These are phyloP conservation scores for Lampropteryx suffumata DNA, from an alignment of 2,888 invertebrate genomes.

Conservation along the genomic window DNA sequence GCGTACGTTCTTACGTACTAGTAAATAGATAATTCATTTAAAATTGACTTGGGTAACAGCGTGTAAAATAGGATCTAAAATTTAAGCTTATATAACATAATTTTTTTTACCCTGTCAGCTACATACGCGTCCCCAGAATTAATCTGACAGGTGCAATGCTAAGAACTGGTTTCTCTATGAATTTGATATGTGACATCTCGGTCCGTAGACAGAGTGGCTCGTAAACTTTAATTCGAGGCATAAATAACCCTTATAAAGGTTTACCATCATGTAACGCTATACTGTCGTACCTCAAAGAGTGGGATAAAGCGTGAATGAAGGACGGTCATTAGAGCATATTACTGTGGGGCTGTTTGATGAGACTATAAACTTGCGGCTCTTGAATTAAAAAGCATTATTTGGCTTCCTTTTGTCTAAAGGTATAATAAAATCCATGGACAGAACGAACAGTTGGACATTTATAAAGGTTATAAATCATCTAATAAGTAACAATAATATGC, in stretches of 20 bases:
- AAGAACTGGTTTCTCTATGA: constrained; percentile 59
- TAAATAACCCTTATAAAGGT: constrained; percentile 68
- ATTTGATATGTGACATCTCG: constrained; percentile 69
- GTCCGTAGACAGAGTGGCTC: constrained; percentile 66
- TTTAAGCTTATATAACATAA: constrained; percentile 43
- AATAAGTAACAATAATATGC: no score
- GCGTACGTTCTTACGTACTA: no score
- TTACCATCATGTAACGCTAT: constrained; percentile 65
- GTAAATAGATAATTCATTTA: not conserved
- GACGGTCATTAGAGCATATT: constrained; percentile 57
- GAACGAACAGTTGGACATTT: not conserved
- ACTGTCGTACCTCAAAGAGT: constrained; percentile 50
- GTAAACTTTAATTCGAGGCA: constrained; percentile 70
- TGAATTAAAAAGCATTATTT: constrained; percentile 18
- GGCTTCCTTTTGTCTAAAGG: constrained; percentile 15
- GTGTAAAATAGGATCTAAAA: constrained; percentile 39
- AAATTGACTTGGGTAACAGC: constrained; percentile 31
- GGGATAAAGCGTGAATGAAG: constrained; percentile 58
- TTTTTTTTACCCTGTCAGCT: constrained; percentile 49
- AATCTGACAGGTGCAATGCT: constrained; percentile 68
- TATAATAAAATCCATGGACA: constrained; percentile 1
- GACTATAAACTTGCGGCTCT: constrained; percentile 26
- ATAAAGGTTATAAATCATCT: not conserved
- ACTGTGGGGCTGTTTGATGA: constrained; percentile 45
- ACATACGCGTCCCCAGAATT: constrained; percentile 55